These are phyloP conservation scores for Triplophysa tibetana DNA, from an alignment of 2,113 vertebrate genomes.

Conservation along the genomic window DNA sequence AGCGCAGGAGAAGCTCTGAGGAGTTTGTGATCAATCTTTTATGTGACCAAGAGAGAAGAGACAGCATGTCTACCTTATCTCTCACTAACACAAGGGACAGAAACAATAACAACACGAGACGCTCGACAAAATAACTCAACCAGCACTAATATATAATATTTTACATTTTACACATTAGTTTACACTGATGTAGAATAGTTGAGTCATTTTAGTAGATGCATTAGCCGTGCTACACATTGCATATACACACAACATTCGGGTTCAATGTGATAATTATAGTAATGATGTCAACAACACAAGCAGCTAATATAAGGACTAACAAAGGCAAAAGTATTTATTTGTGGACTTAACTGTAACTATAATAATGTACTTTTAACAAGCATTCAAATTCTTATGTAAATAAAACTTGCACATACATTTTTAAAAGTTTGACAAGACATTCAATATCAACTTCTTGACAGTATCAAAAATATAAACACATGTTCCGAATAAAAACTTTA, in stretches of 20 bases:
- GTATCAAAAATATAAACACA: background rate
- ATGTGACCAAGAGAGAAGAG: slow-evolving; percentile 27
- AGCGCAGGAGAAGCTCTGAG: background rate
- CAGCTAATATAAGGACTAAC: background rate
- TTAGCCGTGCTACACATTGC: background rate
- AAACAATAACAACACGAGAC: slow-evolving; percentile 6
- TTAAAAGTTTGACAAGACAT: background rate
- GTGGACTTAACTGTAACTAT: no score
- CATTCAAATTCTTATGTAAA: background rate
- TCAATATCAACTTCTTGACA: background rate
- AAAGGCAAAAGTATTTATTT: no score
- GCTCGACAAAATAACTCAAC: background rate
- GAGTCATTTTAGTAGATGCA: background rate
- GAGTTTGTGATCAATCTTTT: background rate
- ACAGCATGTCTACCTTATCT: slow-evolving; percentile 43
- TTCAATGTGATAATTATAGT: background rate
- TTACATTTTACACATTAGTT: no score
- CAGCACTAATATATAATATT: background rate
- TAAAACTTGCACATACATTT: background rate
- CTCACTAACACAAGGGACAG: slow-evolving; percentile 29
- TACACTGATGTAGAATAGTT: no score
- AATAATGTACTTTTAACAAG: no score
- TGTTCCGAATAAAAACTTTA: no score
- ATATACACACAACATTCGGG: background rate
- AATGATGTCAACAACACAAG: background rate